phyloP scores from a whole-genome alignment of 2,113 vertebrate species.

The Ceratotherium simum region DNA sequence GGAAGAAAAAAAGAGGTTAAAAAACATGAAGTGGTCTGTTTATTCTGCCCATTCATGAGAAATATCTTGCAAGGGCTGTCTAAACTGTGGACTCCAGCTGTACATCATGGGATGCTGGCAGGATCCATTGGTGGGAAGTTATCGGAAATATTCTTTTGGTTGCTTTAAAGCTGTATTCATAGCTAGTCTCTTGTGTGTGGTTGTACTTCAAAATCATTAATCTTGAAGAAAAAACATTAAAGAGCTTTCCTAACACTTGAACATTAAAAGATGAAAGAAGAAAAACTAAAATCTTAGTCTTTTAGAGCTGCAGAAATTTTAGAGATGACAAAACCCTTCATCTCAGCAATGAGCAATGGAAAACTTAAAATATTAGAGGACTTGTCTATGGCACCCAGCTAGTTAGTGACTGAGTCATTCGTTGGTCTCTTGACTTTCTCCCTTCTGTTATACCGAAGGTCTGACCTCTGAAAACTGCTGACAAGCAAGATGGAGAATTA shows the following conservation, averaged over 20 bases:
- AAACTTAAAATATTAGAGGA: background rate
- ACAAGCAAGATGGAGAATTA: background rate
- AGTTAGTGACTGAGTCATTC: background rate
- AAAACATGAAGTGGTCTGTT: constrained; percentile 1
- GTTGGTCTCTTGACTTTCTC: background rate
- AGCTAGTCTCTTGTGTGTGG: background rate
- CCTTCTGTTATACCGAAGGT: background rate
- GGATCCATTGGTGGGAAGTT: background rate
- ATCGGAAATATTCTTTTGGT: background rate
- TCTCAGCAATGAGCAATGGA: background rate
- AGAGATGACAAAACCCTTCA: background rate
- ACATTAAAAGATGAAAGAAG: background rate
- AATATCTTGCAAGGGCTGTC: background rate
- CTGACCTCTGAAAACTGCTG: background rate
- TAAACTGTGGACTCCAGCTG: background rate
- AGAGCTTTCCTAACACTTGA: background rate
- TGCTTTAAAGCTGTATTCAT: background rate
- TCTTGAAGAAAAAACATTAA: background rate
- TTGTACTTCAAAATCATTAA: constrained; percentile 35
- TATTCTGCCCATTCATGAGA: background rate
- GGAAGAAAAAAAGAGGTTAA: background rate
- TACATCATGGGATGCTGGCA: background rate
- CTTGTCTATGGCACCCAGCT: background rate
- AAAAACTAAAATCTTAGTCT: background rate
- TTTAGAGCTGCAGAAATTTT: background rate